Conservation (phyloP, 1,140 invertebrate species). For the Bombus pascuorum region DNA sequence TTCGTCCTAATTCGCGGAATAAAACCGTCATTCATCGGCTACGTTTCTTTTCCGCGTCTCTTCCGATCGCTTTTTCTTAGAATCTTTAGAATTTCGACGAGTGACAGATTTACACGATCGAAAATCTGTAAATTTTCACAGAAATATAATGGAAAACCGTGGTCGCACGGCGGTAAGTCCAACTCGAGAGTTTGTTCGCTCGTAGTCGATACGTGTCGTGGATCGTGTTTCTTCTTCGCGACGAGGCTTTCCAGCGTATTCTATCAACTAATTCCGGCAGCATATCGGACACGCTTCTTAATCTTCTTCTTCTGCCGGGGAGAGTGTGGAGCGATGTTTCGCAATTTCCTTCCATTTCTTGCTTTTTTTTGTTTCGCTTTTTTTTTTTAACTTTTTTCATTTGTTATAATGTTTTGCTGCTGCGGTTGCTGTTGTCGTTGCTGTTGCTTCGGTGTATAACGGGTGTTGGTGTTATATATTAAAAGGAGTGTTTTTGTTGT, state of each 20-base stretch:
- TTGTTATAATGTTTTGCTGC: conserved; percentile 69
- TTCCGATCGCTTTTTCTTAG: not conserved
- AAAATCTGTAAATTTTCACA: not conserved
- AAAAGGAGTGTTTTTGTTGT: conserved; percentile 70
- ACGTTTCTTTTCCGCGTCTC: not conserved
- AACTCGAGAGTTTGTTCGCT: not conserved
- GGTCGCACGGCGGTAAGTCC: not conserved
- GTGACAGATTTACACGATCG: not conserved
- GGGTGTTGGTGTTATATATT: conserved; percentile 74
- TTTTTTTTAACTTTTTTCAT: conserved; percentile 57
- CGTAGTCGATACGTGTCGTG: conserved; percentile 3
- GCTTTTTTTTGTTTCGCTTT: conserved; percentile 61
- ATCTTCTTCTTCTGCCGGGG: not conserved
- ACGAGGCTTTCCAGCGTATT: not conserved
- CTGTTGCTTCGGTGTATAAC: conserved; percentile 69
- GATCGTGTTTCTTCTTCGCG: conserved; percentile 42
- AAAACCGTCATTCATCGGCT: not conserved
- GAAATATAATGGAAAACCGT: not conserved
- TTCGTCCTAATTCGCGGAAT: not conserved
- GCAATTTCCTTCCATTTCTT: conserved; percentile 52
- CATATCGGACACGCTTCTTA: not conserved
- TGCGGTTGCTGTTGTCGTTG: conserved; percentile 59
- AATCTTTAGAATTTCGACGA: not conserved
- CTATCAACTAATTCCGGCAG: not conserved
- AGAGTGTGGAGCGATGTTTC: conserved; percentile 60